Evolutionary conservation across 2,113 vertebrate genomes (phyloP).

Genomic region (Dasyurus viverrinus): DNA sequence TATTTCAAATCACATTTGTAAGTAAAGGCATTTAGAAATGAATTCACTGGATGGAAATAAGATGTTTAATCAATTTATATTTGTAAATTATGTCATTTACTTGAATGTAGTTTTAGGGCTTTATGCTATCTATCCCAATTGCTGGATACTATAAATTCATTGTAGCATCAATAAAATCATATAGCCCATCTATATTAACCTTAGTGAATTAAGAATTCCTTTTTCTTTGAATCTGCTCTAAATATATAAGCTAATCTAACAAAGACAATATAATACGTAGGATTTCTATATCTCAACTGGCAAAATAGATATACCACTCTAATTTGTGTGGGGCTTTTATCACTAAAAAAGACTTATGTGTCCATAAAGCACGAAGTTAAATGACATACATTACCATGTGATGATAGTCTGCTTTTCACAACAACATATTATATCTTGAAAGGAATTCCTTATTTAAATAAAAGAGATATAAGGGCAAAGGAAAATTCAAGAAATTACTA

Average conservation of each 20-base stretch:
- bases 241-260: accelerated
- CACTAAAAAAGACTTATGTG: not conserved
- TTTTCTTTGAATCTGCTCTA: too few relatives aligned
- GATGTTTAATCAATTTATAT: not conserved
- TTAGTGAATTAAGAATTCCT: not conserved
- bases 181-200: not conserved
- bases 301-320: not conserved
- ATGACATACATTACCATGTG: not conserved
- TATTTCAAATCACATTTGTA: not conserved
- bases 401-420: not conserved
- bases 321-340: not conserved
- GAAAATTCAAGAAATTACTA: not conserved
- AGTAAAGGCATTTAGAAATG: not conserved
- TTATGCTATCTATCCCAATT: not conserved
- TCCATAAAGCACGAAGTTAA: not conserved
- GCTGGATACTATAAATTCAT: not conserved
- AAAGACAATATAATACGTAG: accelerated
- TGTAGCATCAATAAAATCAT: not conserved
- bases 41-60: not conserved
- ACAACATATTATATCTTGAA: not conserved
- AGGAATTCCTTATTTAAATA: not conserved
- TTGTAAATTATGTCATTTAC: not conserved
- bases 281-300: not conserved
- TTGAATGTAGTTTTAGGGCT: not conserved
- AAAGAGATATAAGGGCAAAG: not conserved